Evolutionary conservation across 2,113 vertebrate species (phyloP).

Genomic region (Gymnogyps californianus): DNA sequence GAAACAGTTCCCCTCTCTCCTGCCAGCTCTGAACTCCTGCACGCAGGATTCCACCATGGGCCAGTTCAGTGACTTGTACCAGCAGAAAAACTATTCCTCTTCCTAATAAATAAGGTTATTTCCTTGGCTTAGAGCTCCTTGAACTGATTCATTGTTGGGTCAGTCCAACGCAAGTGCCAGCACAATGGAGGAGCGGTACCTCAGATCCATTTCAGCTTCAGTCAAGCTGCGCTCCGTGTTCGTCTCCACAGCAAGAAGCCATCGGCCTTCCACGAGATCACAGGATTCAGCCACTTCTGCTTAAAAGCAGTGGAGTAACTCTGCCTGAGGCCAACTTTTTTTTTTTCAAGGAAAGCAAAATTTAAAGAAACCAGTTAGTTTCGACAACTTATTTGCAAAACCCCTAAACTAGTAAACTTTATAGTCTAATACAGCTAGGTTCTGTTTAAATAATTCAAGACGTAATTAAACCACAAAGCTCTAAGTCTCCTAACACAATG

Average conservation of each 20-base stretch:
- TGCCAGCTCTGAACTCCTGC: background rate
- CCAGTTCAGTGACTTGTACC: background rate
- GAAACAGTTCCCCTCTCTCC: background rate
- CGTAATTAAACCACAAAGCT: background rate
- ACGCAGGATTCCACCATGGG: fast-evolving
- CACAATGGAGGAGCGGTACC: background rate
- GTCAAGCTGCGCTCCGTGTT: background rate
- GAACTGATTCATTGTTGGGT: background rate
- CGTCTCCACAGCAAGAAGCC: background rate
- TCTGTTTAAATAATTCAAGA: background rate
- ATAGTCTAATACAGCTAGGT: background rate
- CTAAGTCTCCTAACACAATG: background rate
- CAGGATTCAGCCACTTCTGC: background rate
- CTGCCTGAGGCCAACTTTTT: background rate
- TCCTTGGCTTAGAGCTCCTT: background rate
- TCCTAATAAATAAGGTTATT: background rate
- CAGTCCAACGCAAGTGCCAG: background rate
- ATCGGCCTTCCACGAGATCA: background rate
- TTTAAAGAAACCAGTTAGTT: background rate
- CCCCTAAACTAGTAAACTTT: background rate
- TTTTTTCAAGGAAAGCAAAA: background rate
- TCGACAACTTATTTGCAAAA: background rate
- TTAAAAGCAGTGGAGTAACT: background rate
- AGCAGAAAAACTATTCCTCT: background rate
- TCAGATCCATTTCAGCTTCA: background rate